These are phyloP conservation scores for Augochlora pura DNA, from an alignment of 1,140 invertebrate genomes.

Conservation along the genomic window DNA sequence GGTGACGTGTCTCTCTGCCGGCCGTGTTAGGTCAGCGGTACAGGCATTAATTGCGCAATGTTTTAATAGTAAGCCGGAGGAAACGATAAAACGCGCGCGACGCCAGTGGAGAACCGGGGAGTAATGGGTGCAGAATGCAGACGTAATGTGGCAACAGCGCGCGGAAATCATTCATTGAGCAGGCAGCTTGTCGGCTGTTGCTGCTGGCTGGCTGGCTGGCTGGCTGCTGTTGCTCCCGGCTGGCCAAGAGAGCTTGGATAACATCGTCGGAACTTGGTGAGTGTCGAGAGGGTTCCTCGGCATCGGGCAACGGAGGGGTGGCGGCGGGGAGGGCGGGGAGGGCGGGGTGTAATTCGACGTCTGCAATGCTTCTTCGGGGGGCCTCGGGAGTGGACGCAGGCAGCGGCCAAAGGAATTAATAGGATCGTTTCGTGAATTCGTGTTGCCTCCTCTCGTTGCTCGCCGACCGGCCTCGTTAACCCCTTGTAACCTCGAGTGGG, in stretches of 20 bases:
- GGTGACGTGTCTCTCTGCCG: slow-evolving; percentile 29
- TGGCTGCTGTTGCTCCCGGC: slow-evolving; percentile 6
- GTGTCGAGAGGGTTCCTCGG: slow-evolving; percentile 15
- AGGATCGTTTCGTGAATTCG: slow-evolving; percentile 9
- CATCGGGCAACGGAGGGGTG: no score
- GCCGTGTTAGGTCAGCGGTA: slow-evolving; percentile 33
- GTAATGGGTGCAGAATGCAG: slow-evolving; percentile 63
- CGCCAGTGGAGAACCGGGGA: slow-evolving; percentile 32
- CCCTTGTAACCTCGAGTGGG: no score
- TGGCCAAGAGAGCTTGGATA: slow-evolving; percentile 44
- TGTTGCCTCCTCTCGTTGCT: not conserved
- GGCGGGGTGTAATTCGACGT: slow-evolving; percentile 46
- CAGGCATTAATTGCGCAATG: slow-evolving; percentile 44
- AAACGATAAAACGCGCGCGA: slow-evolving; percentile 52
- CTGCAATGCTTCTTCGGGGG: slow-evolving; percentile 42
- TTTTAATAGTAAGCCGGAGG: slow-evolving; percentile 42
- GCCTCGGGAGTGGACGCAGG: not conserved
- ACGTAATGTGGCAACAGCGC: slow-evolving; percentile 72
- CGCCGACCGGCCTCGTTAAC: not conserved
- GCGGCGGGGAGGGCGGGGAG: not conserved
- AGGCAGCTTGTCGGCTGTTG: slow-evolving; percentile 25
- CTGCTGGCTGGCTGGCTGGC: slow-evolving; percentile 6
- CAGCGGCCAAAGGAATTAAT: not conserved
- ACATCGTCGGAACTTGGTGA: slow-evolving; percentile 30
- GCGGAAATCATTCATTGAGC: slow-evolving; percentile 80